Evolutionary conservation across 92 coral and sea anemone genomes (phyloP), one percentile per base, ranked within the genome.

Genomic region (Micromussa lordhowensis): DNA sequence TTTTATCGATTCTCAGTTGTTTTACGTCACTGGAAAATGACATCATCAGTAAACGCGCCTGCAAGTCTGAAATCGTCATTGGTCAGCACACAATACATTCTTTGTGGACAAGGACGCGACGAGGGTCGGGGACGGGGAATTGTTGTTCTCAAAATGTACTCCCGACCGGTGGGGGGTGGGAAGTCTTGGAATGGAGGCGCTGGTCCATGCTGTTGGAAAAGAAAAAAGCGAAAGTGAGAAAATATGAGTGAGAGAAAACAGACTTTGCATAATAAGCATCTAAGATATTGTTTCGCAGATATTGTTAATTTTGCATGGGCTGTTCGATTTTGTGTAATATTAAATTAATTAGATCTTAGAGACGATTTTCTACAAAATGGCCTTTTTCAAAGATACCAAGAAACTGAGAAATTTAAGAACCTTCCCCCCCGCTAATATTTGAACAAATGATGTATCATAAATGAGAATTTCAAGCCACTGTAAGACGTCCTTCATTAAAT

Each of bases 21-120:
- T 44, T 28, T 32, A 1, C 12, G 48, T 87, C 88, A 96, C 81
- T 96, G 96, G 86, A 96, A 96, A 16, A 94, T 94, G 82, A 96
- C 96, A 87, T 98, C 99, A 38, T 96, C 96, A 17, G 99, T 98
- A 80, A 96, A 98, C 32, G 99, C 98, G 81, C 94, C 99, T 36
- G 99, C 99, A 68, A 98, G 81, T 78, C 99, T 89, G 87, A 98
- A 98, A 86, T 98, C 99, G 36, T 96, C 98, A 34, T 92, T 94
- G 78, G 98, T 89, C 79, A 98, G 93, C 57, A 98, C 99, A 66
- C 99, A 98, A 86, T 98, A 98, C 96, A 98, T 93, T 40, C 99
- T 95, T 86, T 96, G 98, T 5, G 99, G 99, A 76, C 98, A 95
- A 26, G 92, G 92, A 75, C 99, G 90, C 54, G 99, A 98, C 79